phyloP scores from a whole-genome alignment of 2,888 invertebrate species.

The Drosophila colorata region DNA sequence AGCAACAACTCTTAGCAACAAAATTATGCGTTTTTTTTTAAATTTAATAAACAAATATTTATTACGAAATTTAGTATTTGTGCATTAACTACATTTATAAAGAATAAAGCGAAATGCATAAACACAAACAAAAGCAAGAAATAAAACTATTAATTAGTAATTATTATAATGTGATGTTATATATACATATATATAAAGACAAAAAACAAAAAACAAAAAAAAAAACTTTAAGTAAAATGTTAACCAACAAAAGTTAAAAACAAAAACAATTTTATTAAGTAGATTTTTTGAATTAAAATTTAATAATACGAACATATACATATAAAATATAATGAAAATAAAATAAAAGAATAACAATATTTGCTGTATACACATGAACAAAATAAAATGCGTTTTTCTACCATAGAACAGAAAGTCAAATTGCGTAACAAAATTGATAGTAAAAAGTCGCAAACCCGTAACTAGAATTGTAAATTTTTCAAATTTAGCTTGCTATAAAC shows the following conservation, averaged over 20 bases:
- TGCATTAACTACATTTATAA: slow-evolving; percentile 64
- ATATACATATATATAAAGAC: slow-evolving; percentile 39
- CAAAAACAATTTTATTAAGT: slow-evolving; percentile 77
- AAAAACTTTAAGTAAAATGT: slow-evolving; percentile 61
- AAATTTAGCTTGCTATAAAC: slow-evolving; percentile 55
- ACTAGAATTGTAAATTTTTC: slow-evolving; percentile 64
- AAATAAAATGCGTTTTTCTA: slow-evolving; percentile 59
- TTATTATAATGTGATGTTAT: slow-evolving; percentile 84
- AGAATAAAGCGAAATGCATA: slow-evolving; percentile 32
- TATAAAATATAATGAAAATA: slow-evolving; percentile 19
- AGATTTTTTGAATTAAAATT: slow-evolving; percentile 77
- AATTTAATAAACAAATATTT: slow-evolving; percentile 59
- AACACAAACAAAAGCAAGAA: slow-evolving; percentile 22
- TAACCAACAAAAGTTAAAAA: slow-evolving; percentile 63
- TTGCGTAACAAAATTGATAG: slow-evolving; percentile 28
- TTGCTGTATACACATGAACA: slow-evolving; percentile 44
- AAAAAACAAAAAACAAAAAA: slow-evolving; percentile 35
- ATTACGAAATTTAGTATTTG: slow-evolving; percentile 72
- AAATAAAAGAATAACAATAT: slow-evolving; percentile 20
- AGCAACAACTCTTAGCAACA: slow-evolving; percentile 17
- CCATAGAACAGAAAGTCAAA: slow-evolving; percentile 29
- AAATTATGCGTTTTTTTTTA: slow-evolving; percentile 49
- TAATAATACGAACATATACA: slow-evolving; percentile 55
- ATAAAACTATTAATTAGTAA: slow-evolving; percentile 75
- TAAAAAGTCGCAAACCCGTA: slow-evolving; percentile 28